Conservation (phyloP, 2,797 vertebrate species). For the Xerus rutilus region DNA sequence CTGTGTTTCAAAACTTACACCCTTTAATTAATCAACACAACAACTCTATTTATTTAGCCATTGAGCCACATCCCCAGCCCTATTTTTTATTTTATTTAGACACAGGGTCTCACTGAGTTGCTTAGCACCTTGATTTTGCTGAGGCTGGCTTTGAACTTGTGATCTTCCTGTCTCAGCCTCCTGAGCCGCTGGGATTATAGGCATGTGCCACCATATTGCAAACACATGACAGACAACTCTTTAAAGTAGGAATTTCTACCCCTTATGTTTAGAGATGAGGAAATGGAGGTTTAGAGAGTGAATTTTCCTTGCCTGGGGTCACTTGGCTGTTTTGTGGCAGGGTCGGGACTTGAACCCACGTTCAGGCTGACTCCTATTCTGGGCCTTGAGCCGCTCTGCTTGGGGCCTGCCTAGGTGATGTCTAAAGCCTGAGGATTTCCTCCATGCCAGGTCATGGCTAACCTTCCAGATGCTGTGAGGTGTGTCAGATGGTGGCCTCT, state of each 20-base stretch:
- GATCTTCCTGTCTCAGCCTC: too few species aligned
- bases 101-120: too few species aligned
- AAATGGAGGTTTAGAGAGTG: background rate
- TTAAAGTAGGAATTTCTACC: background rate
- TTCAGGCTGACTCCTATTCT: background rate
- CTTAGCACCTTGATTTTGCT: too few species aligned
- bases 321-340: background rate
- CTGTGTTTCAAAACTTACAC: background rate
- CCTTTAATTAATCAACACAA: background rate
- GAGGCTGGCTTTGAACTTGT: too few species aligned
- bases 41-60: background rate
- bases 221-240: background rate
- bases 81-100: too few species aligned
- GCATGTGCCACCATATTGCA: too few species aligned
- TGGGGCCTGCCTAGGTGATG: background rate
- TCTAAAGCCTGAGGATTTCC: background rate
- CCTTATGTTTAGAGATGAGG: background rate
- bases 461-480: conserved; percentile 7
- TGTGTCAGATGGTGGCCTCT: conserved; percentile 59
- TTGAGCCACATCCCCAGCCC: too few species aligned
- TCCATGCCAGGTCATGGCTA: background rate
- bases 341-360: accelerated
- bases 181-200: too few species aligned
- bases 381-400: background rate
- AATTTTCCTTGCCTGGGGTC: background rate